Percentiles rank a stretch among this genome's conserved stretches.
These are phyloP conservation scores for Halcyon chelicuti DNA, from an alignment of 2,797 vertebrate species.

Conservation along the genomic window DNA sequence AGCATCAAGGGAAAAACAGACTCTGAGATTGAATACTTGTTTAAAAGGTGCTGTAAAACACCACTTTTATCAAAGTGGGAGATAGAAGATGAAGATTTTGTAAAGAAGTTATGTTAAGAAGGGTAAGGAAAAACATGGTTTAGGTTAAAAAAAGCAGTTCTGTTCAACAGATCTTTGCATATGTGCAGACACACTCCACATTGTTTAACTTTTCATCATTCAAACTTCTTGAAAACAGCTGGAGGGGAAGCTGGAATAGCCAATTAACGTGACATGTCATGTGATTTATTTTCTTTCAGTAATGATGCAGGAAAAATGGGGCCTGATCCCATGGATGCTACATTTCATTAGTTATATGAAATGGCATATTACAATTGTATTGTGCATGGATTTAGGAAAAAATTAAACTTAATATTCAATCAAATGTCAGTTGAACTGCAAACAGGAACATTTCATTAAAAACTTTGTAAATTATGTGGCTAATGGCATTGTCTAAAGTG, in stretches of 20 bases:
- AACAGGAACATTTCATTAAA: not conserved
- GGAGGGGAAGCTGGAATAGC: not conserved
- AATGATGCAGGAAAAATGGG: not conserved
- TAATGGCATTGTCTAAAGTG: not conserved
- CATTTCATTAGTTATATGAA: not conserved
- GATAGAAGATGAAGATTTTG: not conserved
- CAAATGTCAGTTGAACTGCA: not conserved
- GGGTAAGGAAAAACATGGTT: not conserved
- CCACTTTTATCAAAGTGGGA: not conserved
- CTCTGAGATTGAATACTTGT: not conserved
- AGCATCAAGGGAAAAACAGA: not conserved
- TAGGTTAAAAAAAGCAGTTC: not conserved
- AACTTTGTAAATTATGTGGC: not conserved
- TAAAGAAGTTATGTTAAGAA: not conserved
- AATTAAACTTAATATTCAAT: not conserved
- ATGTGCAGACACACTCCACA: not conserved
- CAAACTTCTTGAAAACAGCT: not conserved
- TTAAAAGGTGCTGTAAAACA: not conserved
- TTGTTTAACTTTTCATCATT: not conserved
- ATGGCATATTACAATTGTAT: not conserved
- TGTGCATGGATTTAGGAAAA: not conserved
- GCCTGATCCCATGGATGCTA: not conserved
- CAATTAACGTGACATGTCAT: not conserved
- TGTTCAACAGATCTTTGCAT: not conserved
- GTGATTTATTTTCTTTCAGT: not conserved